These are phyloP conservation scores for Musca vetustissima DNA, from an alignment of 1,140 invertebrate genomes.

Conservation along the genomic window DNA sequence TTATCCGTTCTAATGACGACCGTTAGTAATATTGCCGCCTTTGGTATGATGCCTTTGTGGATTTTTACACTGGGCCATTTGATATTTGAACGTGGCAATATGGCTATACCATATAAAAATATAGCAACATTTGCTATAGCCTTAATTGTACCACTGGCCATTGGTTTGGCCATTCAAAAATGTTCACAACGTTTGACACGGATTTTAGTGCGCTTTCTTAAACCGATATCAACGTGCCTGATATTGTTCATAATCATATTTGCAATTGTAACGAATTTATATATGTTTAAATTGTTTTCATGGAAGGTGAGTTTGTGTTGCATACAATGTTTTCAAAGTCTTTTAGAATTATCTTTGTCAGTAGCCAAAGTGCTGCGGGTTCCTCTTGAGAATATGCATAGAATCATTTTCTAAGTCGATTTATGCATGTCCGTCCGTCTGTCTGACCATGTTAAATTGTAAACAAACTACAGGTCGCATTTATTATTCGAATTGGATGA, in stretches of 20 bases:
- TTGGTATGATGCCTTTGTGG: constrained; percentile 94
- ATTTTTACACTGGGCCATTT: constrained; percentile 81
- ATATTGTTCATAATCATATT: constrained; percentile 87
- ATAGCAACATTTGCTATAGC: constrained; percentile 74
- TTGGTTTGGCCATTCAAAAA: constrained; percentile 75
- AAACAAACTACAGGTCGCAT: no score
- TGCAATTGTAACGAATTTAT: constrained; percentile 85
- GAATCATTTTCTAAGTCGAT: no score
- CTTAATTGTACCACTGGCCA: constrained; percentile 77
- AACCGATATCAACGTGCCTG: constrained; percentile 78
- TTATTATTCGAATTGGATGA: no score
- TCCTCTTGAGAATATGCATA: no score
- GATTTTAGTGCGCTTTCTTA: constrained; percentile 75
- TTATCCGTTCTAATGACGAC: constrained; percentile 90
- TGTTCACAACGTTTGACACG: constrained; percentile 66
- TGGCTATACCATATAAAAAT: constrained; percentile 78
- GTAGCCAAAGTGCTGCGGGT: no score
- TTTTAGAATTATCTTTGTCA: no score
- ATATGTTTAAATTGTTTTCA: constrained; percentile 87
- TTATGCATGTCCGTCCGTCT: no score
- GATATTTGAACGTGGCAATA: constrained; percentile 68
- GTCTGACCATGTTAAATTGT: no score
- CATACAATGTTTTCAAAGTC: neutral
- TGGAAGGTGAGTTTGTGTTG: constrained; percentile 69
- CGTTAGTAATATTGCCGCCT: constrained; percentile 75